Conservation (phyloP, 2,113 vertebrate species). For the Pipra filicauda region DNA sequence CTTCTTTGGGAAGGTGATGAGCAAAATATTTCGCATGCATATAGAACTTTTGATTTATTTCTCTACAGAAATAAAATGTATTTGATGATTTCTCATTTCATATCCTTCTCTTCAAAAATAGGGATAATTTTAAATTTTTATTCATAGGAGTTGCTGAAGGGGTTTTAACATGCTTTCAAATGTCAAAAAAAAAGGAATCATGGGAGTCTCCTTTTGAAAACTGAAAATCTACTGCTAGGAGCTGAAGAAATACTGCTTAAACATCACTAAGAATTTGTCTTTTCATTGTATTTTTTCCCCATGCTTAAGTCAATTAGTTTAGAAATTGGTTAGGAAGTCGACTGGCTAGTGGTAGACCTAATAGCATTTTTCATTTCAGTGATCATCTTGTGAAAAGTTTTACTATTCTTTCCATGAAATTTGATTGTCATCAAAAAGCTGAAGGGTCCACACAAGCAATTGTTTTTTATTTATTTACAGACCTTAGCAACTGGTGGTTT, state of each 20-base stretch:
- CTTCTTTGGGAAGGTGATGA: not conserved
- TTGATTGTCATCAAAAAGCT: fast-evolving
- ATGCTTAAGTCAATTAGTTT: not conserved
- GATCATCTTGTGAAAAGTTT: not conserved
- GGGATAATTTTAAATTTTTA: not conserved
- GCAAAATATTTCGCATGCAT: not conserved
- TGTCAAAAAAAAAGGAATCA: not conserved
- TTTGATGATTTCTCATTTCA: not conserved
- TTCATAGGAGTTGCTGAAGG: not conserved
- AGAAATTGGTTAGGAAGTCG: not conserved
- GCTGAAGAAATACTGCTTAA: not conserved
- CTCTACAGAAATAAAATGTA: not conserved
- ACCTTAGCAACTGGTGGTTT: not conserved
- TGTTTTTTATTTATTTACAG: not conserved
- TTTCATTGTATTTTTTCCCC: not conserved
- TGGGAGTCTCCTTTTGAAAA: not conserved
- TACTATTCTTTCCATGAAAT: not conserved
- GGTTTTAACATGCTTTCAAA: not conserved
- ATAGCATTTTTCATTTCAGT: not conserved
- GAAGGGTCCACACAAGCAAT: not conserved
- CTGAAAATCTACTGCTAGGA: not conserved
- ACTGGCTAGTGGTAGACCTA: not conserved
- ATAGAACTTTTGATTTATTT: slow-evolving; percentile 14
- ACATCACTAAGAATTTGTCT: not conserved
- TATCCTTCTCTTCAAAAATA: not conserved